phyloP scores from a whole-genome alignment of 2,888 invertebrate genomes.

The Mongoloraphidia duomilia region DNA sequence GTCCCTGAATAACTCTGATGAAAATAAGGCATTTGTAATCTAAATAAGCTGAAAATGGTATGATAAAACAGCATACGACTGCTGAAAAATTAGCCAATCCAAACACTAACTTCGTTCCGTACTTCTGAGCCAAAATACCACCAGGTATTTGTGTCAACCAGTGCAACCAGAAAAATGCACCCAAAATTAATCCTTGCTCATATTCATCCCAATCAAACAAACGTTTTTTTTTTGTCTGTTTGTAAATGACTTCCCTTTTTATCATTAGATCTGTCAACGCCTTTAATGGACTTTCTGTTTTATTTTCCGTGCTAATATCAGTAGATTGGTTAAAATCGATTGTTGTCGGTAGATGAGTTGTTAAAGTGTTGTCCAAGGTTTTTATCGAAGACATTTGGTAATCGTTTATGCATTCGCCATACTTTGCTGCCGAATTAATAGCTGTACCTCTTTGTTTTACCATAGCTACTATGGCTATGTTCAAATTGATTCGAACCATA shows the following conservation, averaged over 20 bases:
- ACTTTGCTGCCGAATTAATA: constrained; percentile 16
- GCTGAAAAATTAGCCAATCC: constrained; percentile 50
- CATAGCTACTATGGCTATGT: constrained; percentile 55
- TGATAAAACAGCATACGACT: constrained; percentile 45
- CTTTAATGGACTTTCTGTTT: not conserved
- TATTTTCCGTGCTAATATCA: not conserved
- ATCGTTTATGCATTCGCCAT: constrained; percentile 17
- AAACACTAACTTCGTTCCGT: constrained; percentile 57
- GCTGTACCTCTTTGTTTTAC: constrained; percentile 24
- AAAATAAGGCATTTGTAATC: constrained; percentile 40
- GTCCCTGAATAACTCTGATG: constrained; percentile 50
- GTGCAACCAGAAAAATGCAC: constrained; percentile 60
- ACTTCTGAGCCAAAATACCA: constrained; percentile 48
- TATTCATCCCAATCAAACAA: constrained; percentile 46
- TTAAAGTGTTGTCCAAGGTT: constrained; percentile 6
- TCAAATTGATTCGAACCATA: constrained; percentile 50
- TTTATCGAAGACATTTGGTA: constrained; percentile 8
- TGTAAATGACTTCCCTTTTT: not conserved
- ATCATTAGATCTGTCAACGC: not conserved
- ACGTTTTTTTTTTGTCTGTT: not conserved
- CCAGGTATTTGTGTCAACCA: constrained; percentile 59
- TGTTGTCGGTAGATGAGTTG: not conserved
- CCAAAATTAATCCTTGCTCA: constrained; percentile 45
- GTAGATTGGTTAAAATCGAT: not conserved
- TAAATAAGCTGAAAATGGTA: constrained; percentile 47